These are phyloP conservation scores for Eudemis profundana DNA, from an alignment of 2,888 invertebrate genomes.

Conservation along the genomic window DNA sequence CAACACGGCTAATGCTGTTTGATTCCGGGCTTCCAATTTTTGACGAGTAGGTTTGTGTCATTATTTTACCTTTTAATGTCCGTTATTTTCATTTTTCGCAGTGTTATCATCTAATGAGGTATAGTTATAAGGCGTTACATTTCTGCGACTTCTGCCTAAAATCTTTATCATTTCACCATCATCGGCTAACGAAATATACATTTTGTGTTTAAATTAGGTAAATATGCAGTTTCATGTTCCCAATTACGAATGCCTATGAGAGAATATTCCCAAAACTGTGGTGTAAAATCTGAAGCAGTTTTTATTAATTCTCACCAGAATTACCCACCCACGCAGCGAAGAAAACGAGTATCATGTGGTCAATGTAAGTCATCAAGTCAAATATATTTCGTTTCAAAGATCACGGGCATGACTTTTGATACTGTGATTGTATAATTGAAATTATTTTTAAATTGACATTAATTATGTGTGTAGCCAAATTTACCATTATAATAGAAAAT, in stretches of 20 bases:
- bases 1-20: neutral
- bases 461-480: neutral
- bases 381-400: constrained; percentile 10
- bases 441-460: constrained; percentile 11
- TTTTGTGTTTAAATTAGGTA: no score
- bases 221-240: no score
- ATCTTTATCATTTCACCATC: no score
- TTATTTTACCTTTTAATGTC: no score
- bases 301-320: no score
- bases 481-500: neutral
- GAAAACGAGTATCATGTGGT: constrained; percentile 6
- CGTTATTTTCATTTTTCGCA: no score
- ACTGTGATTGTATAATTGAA: constrained; percentile 14
- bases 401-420: constrained; percentile 24
- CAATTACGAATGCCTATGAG: no score
- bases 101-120: neutral
- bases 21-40: neutral
- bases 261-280: no score
- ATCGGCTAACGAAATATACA: no score
- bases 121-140: neutral
- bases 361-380: neutral
- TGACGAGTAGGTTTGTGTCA: neutral
- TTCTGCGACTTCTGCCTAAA: no score
- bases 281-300: no score
- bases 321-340: no score